phyloP scores from a whole-genome alignment of 1,140 invertebrate genomes.

The Tenebrio molitor region DNA sequence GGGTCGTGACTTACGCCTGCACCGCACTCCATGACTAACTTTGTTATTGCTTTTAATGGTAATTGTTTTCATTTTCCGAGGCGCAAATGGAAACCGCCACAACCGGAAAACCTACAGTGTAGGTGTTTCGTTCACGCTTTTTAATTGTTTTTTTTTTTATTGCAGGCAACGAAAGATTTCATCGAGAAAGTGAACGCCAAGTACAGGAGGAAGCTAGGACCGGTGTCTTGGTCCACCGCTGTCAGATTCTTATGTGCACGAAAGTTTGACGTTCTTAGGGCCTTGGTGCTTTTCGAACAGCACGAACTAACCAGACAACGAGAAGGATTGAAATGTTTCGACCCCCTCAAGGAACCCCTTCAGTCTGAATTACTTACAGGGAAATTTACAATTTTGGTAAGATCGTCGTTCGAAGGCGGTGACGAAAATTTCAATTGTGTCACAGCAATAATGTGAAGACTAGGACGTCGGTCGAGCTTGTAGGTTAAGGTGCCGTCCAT shows the following conservation, averaged over 20 bases:
- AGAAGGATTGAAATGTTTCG: constrained; percentile 87
- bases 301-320: constrained; percentile 89
- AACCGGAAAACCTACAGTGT: too few species aligned
- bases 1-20: background rate
- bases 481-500: too few species aligned
- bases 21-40: too few species aligned
- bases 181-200: constrained; percentile 80
- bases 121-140: too few species aligned
- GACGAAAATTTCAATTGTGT: too few species aligned
- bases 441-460: too few species aligned
- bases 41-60: too few species aligned
- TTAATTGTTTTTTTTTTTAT: constrained; percentile 53
- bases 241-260: constrained; percentile 95
- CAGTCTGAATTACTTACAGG: constrained; percentile 90
- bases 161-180: constrained; percentile 84
- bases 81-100: too few species aligned
- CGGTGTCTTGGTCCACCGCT: constrained; percentile 85
- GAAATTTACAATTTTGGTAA: constrained; percentile 97
- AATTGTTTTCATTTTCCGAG: too few species aligned
- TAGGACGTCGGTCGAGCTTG: too few species aligned
- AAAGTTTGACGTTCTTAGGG: constrained; percentile 93
- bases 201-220: constrained; percentile 71
- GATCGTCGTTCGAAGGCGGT: constrained; percentile 58
- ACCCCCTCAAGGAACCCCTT: constrained; percentile 85
- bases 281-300: constrained; percentile 89